Base-by-base conservation (phyloP, 2,113 vertebrate species). In the Noturus placidus region DNA sequence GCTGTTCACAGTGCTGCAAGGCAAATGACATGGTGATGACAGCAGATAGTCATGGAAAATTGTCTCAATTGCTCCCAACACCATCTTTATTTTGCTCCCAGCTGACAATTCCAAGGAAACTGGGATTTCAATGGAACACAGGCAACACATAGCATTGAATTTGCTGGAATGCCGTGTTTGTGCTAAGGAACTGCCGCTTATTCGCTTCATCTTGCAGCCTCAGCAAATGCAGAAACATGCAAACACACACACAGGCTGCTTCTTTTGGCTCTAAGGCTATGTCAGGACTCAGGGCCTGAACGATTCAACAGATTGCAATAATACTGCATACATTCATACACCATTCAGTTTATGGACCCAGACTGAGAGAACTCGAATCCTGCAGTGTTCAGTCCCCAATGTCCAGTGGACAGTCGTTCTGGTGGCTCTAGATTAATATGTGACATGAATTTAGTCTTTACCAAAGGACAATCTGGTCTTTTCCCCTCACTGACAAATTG, bases 21-120 rank as follows among this genome's bases (percentile, higher is more conserved):
- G 65, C 30, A 80, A 59, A 88, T 30, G 78, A 87, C 69, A 61
- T 0, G 72, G 46, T 65, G 83, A 89, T 86, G 54, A n/a, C 22
- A 57, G 54, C 19, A 84, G 72, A 86, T 86, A 80, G 81, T 82
- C 59, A 82, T 78, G 63, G 85, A 90, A 63, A 82, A 88, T 67
- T 46, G 87, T 88, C 80, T 88, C 87, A 82, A 80, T 79, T 72
- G 77, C 77, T 77, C 86, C 88, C 46, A 83, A 63, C 80, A 83
- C 85, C 88, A 69, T 90, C 59, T 69, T 89, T 87, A 50, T 82
- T 88, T 91, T 11, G 89, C 35, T 87, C 74, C 13, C 84, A 17
- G 46, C 35, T 85, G 83, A 38, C 80, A 72, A 27, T 82, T 86
- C 70, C 69, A 10, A n/a, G 19, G 30, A 59, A 78, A 87, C 59